These are phyloP conservation scores for Polydrusus tereticollis DNA, from an alignment of 2,888 invertebrate species.

Conservation along the genomic window DNA sequence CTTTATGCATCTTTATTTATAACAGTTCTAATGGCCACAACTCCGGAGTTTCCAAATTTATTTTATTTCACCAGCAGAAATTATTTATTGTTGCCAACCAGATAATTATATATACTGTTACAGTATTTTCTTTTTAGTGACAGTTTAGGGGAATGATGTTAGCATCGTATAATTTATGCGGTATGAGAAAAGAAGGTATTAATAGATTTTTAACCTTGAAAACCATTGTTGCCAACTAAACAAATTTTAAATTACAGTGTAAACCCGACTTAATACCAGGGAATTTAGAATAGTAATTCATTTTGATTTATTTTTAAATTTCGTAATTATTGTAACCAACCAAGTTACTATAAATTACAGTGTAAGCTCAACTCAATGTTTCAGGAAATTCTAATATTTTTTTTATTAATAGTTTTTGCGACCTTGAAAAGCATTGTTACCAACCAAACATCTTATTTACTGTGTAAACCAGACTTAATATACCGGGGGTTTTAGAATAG, in stretches of 20 bases:
- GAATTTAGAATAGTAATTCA: too few relatives aligned
- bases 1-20: too few relatives aligned
- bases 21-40: too few relatives aligned
- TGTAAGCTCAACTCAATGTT: too few relatives aligned
- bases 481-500: not conserved
- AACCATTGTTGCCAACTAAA: constrained; percentile 12
- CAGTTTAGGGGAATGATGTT: not conserved
- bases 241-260: not conserved
- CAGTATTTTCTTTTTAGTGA: too few relatives aligned
- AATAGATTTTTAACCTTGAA: not conserved
- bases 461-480: not conserved
- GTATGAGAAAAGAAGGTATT: not conserved
- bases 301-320: too few relatives aligned
- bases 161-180: too few relatives aligned
- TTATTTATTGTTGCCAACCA: not conserved
- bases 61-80: too few relatives aligned
- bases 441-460: not conserved
- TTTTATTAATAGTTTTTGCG: constrained; percentile 8
- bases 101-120: too few relatives aligned
- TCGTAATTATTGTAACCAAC: too few relatives aligned
- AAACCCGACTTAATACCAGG: not conserved
- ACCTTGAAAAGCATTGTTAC: constrained; percentile 22
- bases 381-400: not conserved
- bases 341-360: too few relatives aligned
- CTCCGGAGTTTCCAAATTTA: too few relatives aligned